phyloP scores from a whole-genome alignment of 2,888 invertebrate genomes.

The Lepeophtheirus nordmannii region DNA sequence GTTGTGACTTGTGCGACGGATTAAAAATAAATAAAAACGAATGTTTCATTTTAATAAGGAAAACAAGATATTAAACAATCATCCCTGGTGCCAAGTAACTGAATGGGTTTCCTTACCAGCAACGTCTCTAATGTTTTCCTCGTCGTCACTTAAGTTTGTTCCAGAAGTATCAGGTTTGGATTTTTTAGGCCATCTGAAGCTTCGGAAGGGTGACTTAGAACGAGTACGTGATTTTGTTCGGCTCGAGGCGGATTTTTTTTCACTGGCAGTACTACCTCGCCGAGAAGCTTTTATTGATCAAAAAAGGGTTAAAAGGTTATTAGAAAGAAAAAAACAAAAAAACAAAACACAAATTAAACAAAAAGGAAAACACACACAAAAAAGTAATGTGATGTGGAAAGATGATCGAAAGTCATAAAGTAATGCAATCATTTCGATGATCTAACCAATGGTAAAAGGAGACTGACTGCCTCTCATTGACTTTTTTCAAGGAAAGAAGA shows the following conservation, averaged over 20 bases:
- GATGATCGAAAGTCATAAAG: background rate
- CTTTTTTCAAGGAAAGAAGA: too few relatives aligned
- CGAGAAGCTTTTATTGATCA: conserved; percentile 16
- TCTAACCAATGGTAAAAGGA: too few relatives aligned
- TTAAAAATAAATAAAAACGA: too few relatives aligned
- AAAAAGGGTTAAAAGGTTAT: conserved; percentile 3
- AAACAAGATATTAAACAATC: too few relatives aligned
- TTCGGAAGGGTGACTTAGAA: conserved; percentile 84
- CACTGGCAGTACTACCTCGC: conserved; percentile 23
- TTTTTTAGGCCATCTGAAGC: conserved; percentile 71
- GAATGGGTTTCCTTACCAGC: background rate
- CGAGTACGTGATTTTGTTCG: conserved; percentile 60
- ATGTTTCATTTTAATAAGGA: too few relatives aligned
- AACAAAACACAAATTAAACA: conserved; percentile 6
- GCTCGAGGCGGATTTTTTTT: conserved; percentile 7
- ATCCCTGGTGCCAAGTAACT: too few relatives aligned
- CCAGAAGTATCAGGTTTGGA: conserved; percentile 26
- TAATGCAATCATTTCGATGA: too few relatives aligned
- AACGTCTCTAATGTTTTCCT: conserved; percentile 17
- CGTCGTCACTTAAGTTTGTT: conserved; percentile 21
- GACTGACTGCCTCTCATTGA: too few relatives aligned
- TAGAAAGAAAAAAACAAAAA: conserved; percentile 18
- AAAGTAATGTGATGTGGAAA: background rate
- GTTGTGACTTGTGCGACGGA: too few relatives aligned
- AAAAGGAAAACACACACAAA: background rate